A percentile compares a stretch with the other conserved stretches of the same genome.
These are phyloP conservation scores for Drosophila mulleri DNA, from an alignment of 2,888 invertebrate genomes.

Conservation along the genomic window DNA sequence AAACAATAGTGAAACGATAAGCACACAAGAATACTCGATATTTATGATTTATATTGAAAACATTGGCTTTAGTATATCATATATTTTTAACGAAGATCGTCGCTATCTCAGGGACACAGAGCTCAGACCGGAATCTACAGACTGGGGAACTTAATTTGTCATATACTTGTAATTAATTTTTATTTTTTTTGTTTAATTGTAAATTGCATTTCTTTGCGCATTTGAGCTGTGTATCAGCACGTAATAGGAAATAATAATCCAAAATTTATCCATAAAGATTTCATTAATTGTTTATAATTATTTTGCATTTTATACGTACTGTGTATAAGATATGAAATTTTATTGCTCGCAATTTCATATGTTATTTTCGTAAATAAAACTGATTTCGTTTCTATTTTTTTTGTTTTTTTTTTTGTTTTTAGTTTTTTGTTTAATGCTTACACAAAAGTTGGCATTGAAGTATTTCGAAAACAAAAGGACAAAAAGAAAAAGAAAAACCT, in stretches of 20 bases:
- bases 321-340: slow-evolving; percentile 80
- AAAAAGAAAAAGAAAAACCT: not conserved
- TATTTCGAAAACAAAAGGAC: slow-evolving; percentile 16
- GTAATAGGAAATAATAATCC: slow-evolving; percentile 12
- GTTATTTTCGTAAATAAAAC: slow-evolving; percentile 67
- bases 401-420: slow-evolving; percentile 3
- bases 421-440: slow-evolving; percentile 18
- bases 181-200: slow-evolving; percentile 11
- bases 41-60: slow-evolving; percentile 15
- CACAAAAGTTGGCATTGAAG: slow-evolving; percentile 44
- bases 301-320: slow-evolving; percentile 69
- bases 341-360: slow-evolving; percentile 81
- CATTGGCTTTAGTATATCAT: slow-evolving; percentile 31
- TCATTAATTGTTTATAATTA: slow-evolving; percentile 55
- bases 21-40: slow-evolving; percentile 8
- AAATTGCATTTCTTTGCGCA: slow-evolving; percentile 44
- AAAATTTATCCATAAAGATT: slow-evolving; percentile 47
- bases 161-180: not conserved
- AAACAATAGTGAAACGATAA: slow-evolving; percentile 34
- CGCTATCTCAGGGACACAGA: slow-evolving; percentile 29
- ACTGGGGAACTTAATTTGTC: not conserved
- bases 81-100: slow-evolving; percentile 74
- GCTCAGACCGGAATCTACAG: slow-evolving; percentile 16
- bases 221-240: slow-evolving; percentile 43
- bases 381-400: slow-evolving; percentile 10